These are phyloP conservation scores for Chorisops tibialis DNA, from an alignment of 2,888 invertebrate genomes.

Conservation along the genomic window DNA sequence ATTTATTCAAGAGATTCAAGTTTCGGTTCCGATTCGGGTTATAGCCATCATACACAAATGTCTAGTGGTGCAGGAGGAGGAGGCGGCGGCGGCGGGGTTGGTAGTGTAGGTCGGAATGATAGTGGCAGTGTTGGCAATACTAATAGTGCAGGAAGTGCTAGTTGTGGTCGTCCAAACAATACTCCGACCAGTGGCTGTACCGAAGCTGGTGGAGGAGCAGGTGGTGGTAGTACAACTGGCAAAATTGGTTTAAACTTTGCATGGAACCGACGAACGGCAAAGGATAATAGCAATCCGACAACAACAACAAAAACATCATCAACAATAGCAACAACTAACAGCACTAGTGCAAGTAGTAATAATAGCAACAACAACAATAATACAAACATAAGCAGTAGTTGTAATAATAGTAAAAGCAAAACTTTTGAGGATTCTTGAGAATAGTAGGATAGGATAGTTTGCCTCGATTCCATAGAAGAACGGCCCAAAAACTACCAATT, in stretches of 20 bases:
- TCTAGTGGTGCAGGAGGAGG: slow-evolving; percentile 18
- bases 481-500: background rate
- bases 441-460: slow-evolving; percentile 1
- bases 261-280: slow-evolving; percentile 28
- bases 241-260: slow-evolving; percentile 29
- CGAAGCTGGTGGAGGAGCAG: background rate
- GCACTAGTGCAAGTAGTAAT: slow-evolving; percentile 11
- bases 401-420: slow-evolving; percentile 23
- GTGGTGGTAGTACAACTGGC: background rate
- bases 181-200: background rate
- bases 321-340: background rate
- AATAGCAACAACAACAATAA: slow-evolving; percentile 26
- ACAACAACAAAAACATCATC: background rate
- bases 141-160: slow-evolving; percentile 23
- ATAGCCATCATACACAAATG: slow-evolving; percentile 63
- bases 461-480: background rate
- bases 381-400: slow-evolving; percentile 23
- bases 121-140: slow-evolving; percentile 26
- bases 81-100: slow-evolving; percentile 1
- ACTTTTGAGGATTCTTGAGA: slow-evolving; percentile 33
- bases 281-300: slow-evolving; percentile 16
- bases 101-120: slow-evolving; percentile 11
- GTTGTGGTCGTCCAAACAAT: slow-evolving; percentile 17
- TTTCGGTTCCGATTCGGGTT: slow-evolving; percentile 80
- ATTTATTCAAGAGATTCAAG: slow-evolving; percentile 71